A percentile compares a stretch with the other conserved stretches of the same genome.
These are phyloP conservation scores for Scytalopus superciliaris DNA, from an alignment of 2,113 vertebrate genomes.

Conservation along the genomic window DNA sequence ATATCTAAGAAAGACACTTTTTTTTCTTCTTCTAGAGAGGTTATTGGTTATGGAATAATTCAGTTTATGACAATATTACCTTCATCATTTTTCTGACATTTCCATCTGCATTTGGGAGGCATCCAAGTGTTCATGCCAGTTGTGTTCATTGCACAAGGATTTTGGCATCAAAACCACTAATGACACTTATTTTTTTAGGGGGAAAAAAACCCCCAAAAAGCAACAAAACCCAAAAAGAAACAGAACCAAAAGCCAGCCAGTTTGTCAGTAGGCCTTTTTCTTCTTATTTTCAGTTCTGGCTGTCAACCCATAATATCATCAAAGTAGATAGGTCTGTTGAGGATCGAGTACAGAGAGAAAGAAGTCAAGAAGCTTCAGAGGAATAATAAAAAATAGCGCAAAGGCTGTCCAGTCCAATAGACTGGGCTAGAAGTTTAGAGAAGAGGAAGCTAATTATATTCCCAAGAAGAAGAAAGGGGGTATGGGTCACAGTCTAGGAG, in stretches of 20 bases:
- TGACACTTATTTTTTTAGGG: conserved; percentile 16
- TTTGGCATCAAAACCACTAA: conserved; percentile 60
- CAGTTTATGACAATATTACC: conserved; percentile 63
- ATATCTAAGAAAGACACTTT: background rate
- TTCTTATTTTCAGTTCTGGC: conserved; percentile 50
- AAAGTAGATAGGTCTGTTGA: conserved; percentile 46
- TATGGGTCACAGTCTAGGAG: background rate
- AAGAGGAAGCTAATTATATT: background rate
- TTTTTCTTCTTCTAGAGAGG: conserved; percentile 2
- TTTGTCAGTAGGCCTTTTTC: conserved; percentile 43
- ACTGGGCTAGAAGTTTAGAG: background rate
- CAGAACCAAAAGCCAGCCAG: background rate
- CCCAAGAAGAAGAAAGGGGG: background rate
- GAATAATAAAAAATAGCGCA: background rate
- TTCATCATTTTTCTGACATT: conserved; percentile 68
- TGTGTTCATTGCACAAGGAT: conserved; percentile 68
- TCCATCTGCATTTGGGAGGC: conserved; percentile 66
- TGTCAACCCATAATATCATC: conserved; percentile 60
- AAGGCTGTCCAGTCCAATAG: background rate
- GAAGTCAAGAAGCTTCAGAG: conserved; percentile 29
- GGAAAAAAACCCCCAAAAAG: background rate
- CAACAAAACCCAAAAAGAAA: background rate
- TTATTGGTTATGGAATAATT: conserved; percentile 55
- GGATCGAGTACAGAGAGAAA: conserved; percentile 8
- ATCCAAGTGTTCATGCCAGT: conserved; percentile 61